phyloP scores from a whole-genome alignment of 2,797 vertebrate species.

The Malurus splendens region DNA sequence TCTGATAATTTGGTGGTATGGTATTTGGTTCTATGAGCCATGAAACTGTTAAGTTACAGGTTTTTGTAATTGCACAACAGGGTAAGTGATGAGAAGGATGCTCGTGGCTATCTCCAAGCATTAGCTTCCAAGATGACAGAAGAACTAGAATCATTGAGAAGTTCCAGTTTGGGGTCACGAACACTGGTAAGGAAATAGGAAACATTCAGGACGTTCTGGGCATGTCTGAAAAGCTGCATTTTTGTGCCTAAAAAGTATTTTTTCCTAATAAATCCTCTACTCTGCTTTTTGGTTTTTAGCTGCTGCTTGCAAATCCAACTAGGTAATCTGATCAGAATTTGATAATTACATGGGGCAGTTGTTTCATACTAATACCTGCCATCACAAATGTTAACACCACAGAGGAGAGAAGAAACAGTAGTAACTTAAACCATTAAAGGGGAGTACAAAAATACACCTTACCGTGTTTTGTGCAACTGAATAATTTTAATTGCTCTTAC shows the following conservation, averaged over 20 bases:
- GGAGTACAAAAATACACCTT: not conserved
- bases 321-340: not conserved
- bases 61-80: constrained; percentile 63
- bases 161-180: constrained; percentile 86
- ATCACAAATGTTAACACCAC: not conserved
- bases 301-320: not conserved
- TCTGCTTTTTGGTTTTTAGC: not conserved
- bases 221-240: not conserved
- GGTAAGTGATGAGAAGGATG: constrained; percentile 97
- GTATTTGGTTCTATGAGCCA: not conserved
- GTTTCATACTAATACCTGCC: not conserved
- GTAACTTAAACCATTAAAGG: not conserved
- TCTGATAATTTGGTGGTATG: not conserved
- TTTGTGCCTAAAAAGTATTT: not conserved
- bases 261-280: not conserved
- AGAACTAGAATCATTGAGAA: constrained; percentile 88
- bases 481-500: not conserved
- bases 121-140: constrained; percentile 96
- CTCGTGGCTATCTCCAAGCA: constrained; percentile 93
- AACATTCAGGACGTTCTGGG: not conserved
- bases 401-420: not conserved
- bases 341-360: not conserved
- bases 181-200: constrained; percentile 77
- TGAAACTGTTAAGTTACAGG: not conserved
- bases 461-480: not conserved